These are phyloP conservation scores for Rhaphigaster nebulosa DNA, from an alignment of 2,888 invertebrate genomes.

Conservation along the genomic window DNA sequence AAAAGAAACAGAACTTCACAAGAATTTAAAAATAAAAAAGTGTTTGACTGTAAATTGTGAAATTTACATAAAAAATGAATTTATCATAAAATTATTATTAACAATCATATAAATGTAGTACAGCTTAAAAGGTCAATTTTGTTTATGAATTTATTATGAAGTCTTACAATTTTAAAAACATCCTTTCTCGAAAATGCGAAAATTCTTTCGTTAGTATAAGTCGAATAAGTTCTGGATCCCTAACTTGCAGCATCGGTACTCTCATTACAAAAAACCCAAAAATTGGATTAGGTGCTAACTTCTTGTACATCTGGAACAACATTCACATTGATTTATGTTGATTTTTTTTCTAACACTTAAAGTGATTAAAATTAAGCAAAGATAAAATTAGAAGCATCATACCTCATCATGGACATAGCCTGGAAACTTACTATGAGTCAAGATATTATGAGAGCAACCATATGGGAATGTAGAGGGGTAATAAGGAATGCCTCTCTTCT, in stretches of 20 bases:
- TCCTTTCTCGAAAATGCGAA: slow-evolving; percentile 56
- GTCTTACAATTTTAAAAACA: background rate
- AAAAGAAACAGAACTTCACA: too few relatives aligned
- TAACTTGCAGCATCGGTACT: slow-evolving; percentile 53
- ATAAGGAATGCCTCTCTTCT: slow-evolving; percentile 31
- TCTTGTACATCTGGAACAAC: slow-evolving; percentile 42
- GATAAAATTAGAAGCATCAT: background rate
- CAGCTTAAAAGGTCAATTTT: too few relatives aligned
- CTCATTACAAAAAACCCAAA: slow-evolving; percentile 57
- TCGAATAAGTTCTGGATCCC: slow-evolving; percentile 61
- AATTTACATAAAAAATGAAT: too few relatives aligned
- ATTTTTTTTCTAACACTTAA: background rate
- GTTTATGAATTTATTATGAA: too few relatives aligned
- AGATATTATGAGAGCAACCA: background rate
- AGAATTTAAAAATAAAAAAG: too few relatives aligned
- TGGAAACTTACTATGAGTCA: background rate
- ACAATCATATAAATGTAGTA: too few relatives aligned
- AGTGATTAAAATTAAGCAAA: too few relatives aligned
- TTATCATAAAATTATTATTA: too few relatives aligned
- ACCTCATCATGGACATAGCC: background rate
- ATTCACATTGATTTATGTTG: background rate
- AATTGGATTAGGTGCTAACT: slow-evolving; percentile 46
- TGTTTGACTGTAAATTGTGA: too few relatives aligned
- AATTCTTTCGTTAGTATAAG: slow-evolving; percentile 61
- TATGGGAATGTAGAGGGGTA: background rate